Base-by-base conservation (phyloP, 2,797 vertebrate genomes). In the Acipenser ruthenus region DNA sequence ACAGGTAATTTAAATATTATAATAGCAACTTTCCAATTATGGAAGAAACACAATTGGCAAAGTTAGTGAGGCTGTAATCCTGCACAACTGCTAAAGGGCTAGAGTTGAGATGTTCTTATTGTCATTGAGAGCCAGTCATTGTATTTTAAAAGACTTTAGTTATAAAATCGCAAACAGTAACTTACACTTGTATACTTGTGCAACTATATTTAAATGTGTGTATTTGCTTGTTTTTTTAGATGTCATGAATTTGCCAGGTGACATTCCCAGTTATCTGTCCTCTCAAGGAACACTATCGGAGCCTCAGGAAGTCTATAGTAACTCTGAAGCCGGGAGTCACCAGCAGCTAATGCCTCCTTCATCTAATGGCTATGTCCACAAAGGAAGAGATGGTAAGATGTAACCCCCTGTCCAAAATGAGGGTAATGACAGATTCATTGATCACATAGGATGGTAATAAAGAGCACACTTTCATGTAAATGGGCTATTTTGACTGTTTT, bases 271-370 rank as follows among this genome's bases (percentile, higher is more conserved):
- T 79, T 92, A 90, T 51, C 75, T 92, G 65, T 92, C 90, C 66
- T 92, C 90, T 60, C 90, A 92, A 56, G 90, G 90, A 76, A 92
- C 90, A 0, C 75, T 91, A 62, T 92, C 90, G 1, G 90, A 92
- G 69, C 90, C 90, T 0, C 90, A 89, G 72, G 90, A 91, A 70
- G 90, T 90, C 64, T 92, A 90, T 72, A 96, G 92, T 69, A 94
- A 80, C 85, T 94, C 93, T 0, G 92, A 98, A 80, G 93, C 94
- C 9, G 95, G 95, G 69, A 98, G 95, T 82, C 95, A 98, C 71
- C 96, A 98, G 82, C 96, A 98, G 68, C 95, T 99, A 11, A 95
- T 99, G 96, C 95, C 95, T 74, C 90, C 95, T 12, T 80, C 88
- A 68, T 84, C 91, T 23, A 87, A 79, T 10, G 88, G 91, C 77